Conservation (phyloP, 2,797 vertebrate species). For the Urocyon cinereoargenteus region DNA sequence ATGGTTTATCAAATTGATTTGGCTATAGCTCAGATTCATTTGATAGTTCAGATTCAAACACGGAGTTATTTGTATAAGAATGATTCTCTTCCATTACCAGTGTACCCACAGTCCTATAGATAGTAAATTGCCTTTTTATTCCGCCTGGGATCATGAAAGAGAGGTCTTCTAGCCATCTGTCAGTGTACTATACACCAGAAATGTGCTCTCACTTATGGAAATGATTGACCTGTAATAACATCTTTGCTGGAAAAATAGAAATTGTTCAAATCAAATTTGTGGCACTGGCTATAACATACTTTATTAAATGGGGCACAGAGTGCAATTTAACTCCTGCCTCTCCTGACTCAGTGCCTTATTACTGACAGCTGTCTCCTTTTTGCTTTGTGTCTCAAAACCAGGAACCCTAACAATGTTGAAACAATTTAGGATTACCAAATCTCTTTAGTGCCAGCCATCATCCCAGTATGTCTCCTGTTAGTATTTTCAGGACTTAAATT, state of each 20-base stretch:
- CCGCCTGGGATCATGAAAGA: conserved; percentile 83
- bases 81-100: conserved; percentile 86
- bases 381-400: conserved; percentile 35
- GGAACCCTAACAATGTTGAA: conserved; percentile 53
- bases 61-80: conserved; percentile 87
- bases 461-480: conserved; percentile 16
- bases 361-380: conserved; percentile 36
- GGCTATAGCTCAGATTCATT: conserved; percentile 87
- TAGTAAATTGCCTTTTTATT: conserved; percentile 88
- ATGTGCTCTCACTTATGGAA: conserved; percentile 84
- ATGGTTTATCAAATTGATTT: conserved; percentile 88
- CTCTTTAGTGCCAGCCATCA: background rate
- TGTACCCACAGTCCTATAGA: conserved; percentile 81
- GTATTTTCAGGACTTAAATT: conserved; percentile 47
- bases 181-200: conserved; percentile 77
- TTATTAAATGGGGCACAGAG: conserved; percentile 75
- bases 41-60: conserved; percentile 88
- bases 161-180: conserved; percentile 82
- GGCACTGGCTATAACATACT: conserved; percentile 73
- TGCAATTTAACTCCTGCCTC: conserved; percentile 77
- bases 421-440: conserved; percentile 38
- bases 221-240: conserved; percentile 86
- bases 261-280: conserved; percentile 82
- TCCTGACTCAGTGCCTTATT: conserved; percentile 17
- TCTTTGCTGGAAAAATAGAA: conserved; percentile 84